Base-by-base conservation (phyloP, 2,113 vertebrate genomes). In the Cardinalis cardinalis region DNA sequence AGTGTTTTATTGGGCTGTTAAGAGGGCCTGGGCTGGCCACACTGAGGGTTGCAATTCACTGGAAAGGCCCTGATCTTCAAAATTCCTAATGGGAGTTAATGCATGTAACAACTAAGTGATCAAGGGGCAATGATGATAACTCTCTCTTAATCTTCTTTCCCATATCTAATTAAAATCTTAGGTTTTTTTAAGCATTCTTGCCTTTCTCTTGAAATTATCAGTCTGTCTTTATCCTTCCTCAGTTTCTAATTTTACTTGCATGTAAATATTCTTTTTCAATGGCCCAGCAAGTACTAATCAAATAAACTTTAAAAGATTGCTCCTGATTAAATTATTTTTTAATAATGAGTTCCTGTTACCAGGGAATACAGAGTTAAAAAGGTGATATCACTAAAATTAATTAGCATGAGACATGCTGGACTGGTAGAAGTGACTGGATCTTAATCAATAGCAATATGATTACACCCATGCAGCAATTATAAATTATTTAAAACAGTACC, bases 391-490 rank as follows among this genome's bases (percentile, higher is more conserved):
- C 95, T 97, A 92, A 96, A 96, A 96, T 95, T 96, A 97, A 96
- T 98, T 97, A 97, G 98, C 98, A 98, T 98, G 98, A 98, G 98
- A 96, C 97, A 98, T 95, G 98, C 97, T 96, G 98, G 98, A 98
- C 98, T 98, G 94, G 95, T 97, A 93, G 98, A 98, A 98, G 97
- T 97, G 97, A 96, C 97, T 98, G 97, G 98, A 98, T 99, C 97
- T 94, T 97, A 98, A 99, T 99, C 99, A 98, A 99, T 99, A 99
- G 97, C 97, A 98, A 98, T 99, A 98, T 99, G 98, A 99, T 99
- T 99, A 98, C 98, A 97, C 96, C 96, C 97, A 96, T 98, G 97
- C 97, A 96, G 98, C 98, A 98, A 97, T 98, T 98, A 98, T 98
- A 98, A 98, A 99, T 99, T 99, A 99, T 99, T 99, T 99, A 99